Conservation (phyloP, 2,113 vertebrate species). For the Dasypus novemcinctus region DNA sequence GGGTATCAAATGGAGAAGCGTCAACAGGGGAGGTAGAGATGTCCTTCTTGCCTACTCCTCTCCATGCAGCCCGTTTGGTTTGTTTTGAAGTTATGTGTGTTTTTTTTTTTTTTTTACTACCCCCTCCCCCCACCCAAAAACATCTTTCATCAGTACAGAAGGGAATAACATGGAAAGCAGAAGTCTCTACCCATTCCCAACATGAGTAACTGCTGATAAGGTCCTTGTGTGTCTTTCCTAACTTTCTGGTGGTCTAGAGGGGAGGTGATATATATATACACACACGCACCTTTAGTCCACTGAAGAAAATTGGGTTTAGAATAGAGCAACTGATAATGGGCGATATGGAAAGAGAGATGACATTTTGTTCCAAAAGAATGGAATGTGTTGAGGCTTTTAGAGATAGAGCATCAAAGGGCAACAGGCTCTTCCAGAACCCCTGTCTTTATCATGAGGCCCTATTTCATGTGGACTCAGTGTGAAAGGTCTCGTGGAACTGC, state of each 20-base stretch:
- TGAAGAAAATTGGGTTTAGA: neutral
- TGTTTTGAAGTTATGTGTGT: neutral
- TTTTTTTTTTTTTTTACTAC: neutral
- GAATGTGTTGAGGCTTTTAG: neutral
- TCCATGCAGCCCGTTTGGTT: neutral
- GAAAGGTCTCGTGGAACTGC: neutral
- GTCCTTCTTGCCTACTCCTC: neutral
- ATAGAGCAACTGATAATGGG: neutral
- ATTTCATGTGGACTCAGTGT: neutral
- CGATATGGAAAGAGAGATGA: neutral
- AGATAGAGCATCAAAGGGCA: neutral
- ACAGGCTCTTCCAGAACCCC: neutral
- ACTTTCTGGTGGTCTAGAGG: neutral
- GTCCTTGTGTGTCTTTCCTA: neutral
- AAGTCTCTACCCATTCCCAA: neutral
- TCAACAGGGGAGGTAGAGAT: accelerated
- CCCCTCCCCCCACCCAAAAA: neutral
- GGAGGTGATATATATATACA: neutral
- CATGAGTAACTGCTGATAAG: neutral
- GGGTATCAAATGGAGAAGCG: neutral
- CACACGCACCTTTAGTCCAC: no score
- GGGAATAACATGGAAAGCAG: neutral
- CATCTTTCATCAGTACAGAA: no score
- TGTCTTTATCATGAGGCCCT: neutral
- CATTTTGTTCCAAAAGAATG: neutral